These are phyloP conservation scores for Falco concolor DNA, from an alignment of 2,797 vertebrate genomes.

Conservation along the genomic window DNA sequence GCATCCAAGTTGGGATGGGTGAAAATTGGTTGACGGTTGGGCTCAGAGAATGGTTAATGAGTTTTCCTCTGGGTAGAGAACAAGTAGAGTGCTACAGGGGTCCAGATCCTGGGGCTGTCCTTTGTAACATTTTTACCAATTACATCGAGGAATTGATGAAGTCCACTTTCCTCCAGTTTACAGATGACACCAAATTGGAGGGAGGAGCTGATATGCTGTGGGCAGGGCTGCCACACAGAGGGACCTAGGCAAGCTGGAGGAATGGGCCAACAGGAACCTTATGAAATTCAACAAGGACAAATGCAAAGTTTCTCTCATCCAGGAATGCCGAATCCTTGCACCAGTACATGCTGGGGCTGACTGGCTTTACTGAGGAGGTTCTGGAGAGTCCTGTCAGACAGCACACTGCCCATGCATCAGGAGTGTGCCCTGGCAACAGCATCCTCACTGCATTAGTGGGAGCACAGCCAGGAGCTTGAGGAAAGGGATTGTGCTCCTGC, in stretches of 20 bases:
- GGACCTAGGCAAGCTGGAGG: neutral
- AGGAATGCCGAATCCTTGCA: neutral
- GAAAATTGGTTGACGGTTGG: neutral
- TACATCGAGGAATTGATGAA: neutral
- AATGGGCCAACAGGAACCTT: neutral
- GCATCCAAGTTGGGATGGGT: neutral
- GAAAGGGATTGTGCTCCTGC: neutral
- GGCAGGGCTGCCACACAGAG: neutral
- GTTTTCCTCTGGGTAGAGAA: neutral
- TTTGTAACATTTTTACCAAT: neutral
- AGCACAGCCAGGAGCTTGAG: neutral
- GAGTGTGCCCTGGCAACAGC: neutral
- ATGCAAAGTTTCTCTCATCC: neutral
- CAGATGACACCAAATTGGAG: neutral
- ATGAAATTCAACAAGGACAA: neutral
- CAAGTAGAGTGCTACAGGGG: neutral
- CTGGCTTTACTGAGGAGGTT: neutral
- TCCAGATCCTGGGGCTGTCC: neutral
- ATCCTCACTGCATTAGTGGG: neutral
- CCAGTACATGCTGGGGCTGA: neutral
- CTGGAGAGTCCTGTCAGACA: neutral
- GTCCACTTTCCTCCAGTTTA: neutral
- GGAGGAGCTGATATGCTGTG: neutral
- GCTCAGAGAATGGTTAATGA: neutral
- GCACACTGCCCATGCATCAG: fast-evolving